These are phyloP conservation scores for Eidolon dupreanum DNA, from an alignment of 2,797 vertebrate genomes.

Conservation along the genomic window DNA sequence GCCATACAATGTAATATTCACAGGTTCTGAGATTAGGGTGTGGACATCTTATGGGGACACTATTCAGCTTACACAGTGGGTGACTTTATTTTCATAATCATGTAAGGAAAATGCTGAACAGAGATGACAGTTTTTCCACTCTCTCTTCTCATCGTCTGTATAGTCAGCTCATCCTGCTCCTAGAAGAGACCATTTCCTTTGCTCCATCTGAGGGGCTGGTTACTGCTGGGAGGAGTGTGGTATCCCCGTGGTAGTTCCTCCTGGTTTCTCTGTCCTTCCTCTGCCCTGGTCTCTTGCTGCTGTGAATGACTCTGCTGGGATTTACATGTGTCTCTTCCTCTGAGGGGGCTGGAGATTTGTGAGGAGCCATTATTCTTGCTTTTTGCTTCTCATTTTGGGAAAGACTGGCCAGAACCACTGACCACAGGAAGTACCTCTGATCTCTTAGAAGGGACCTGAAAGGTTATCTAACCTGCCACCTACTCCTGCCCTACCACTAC, in stretches of 20 bases:
- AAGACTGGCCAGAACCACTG: background rate
- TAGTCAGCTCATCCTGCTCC: background rate
- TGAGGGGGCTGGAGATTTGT: background rate
- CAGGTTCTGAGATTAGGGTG: background rate
- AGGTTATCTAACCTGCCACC: background rate
- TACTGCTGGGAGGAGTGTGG: background rate
- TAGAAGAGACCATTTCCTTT: background rate
- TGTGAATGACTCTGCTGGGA: too few species aligned
- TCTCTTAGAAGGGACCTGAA: background rate
- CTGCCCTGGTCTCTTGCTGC: fast-evolving
- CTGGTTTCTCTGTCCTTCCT: background rate
- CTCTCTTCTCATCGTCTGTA: background rate
- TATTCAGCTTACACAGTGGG: background rate
- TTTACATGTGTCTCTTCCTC: background rate
- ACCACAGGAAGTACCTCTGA: background rate
- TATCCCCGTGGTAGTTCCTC: background rate
- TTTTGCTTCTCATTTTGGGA: background rate
- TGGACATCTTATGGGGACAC: background rate
- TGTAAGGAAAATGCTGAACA: background rate
- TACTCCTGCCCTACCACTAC: background rate
- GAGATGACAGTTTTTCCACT: background rate
- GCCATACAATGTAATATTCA: background rate
- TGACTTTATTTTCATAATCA: background rate
- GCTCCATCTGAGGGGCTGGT: background rate
- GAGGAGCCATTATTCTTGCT: background rate